Conservation (phyloP, 1,140 invertebrate species). For the Papilio machaon region DNA sequence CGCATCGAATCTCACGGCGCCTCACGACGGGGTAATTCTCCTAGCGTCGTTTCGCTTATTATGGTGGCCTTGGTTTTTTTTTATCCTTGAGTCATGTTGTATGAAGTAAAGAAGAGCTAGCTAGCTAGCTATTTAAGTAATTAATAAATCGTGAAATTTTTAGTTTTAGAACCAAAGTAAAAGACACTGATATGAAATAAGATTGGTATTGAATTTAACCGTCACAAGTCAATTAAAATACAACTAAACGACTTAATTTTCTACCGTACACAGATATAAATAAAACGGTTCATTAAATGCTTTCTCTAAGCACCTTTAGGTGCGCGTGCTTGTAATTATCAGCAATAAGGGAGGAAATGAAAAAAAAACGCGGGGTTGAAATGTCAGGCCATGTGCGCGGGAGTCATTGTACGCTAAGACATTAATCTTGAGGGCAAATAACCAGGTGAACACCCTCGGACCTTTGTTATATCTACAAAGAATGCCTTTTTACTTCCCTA, state of each 20-base stretch:
- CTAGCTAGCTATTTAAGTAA: too few relatives aligned
- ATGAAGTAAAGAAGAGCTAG: neutral
- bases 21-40: neutral
- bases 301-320: constrained; percentile 78
- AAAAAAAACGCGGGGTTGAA: constrained; percentile 71
- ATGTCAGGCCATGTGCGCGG: constrained; percentile 77
- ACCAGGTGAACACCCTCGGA: constrained; percentile 74
- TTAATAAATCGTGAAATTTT: neutral
- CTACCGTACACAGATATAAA: constrained; percentile 42
- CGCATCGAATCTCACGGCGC: constrained; percentile 5
- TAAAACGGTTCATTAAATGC: constrained; percentile 68
- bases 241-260: constrained; percentile 20
- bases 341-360: constrained; percentile 73
- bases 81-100: neutral
- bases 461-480: constrained; percentile 55
- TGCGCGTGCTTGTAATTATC: constrained; percentile 71
- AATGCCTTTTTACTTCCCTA: constrained; percentile 45
- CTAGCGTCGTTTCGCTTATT: neutral
- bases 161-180: too few relatives aligned
- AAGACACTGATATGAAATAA: too few relatives aligned
- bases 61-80: neutral
- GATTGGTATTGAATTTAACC: neutral
- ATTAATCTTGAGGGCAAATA: constrained; percentile 76
- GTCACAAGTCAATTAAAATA: neutral
- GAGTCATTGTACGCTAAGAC: constrained; percentile 74